phyloP scores from a whole-genome alignment of 2,888 invertebrate species.

The Microplitis manilae region DNA sequence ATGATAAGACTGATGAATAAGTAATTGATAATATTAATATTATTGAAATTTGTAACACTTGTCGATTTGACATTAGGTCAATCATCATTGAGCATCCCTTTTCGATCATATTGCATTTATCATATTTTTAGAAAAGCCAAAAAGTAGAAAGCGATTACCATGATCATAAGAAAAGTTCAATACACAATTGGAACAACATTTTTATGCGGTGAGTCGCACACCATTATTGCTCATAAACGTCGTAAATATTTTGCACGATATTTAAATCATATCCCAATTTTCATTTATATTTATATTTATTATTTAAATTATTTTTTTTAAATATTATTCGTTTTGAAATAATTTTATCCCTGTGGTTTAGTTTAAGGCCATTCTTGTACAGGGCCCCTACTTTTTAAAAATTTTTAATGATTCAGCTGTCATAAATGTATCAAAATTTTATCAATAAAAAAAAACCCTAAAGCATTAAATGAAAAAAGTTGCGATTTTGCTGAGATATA shows the following conservation, averaged over 20 bases:
- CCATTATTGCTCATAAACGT: constrained; percentile 66
- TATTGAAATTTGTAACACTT: neutral
- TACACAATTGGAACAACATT: constrained; percentile 73
- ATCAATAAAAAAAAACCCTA: too few species aligned
- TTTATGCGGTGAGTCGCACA: constrained; percentile 72
- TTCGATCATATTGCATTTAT: constrained; percentile 69
- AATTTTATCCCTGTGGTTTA: constrained; percentile 38
- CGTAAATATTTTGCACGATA: constrained; percentile 69
- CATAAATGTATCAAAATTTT: too few species aligned
- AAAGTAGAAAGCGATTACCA: constrained; percentile 71
- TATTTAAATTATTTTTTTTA: constrained; percentile 37
- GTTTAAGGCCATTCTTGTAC: constrained; percentile 7
- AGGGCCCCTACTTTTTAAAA: too few species aligned
- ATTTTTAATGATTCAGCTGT: too few species aligned
- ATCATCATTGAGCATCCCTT: constrained; percentile 49
- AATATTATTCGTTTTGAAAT: constrained; percentile 9
- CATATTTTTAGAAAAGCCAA: constrained; percentile 71
- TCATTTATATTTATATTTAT: constrained; percentile 52
- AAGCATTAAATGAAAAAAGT: too few species aligned
- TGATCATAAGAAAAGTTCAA: constrained; percentile 67
- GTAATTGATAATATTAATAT: neutral
- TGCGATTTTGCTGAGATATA: too few species aligned
- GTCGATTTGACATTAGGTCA: constrained; percentile 21
- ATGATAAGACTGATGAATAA: neutral
- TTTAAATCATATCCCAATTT: constrained; percentile 44